Conservation (phyloP, 1,140 invertebrate species). For the Mycetomoellerius zeteki region DNA sequence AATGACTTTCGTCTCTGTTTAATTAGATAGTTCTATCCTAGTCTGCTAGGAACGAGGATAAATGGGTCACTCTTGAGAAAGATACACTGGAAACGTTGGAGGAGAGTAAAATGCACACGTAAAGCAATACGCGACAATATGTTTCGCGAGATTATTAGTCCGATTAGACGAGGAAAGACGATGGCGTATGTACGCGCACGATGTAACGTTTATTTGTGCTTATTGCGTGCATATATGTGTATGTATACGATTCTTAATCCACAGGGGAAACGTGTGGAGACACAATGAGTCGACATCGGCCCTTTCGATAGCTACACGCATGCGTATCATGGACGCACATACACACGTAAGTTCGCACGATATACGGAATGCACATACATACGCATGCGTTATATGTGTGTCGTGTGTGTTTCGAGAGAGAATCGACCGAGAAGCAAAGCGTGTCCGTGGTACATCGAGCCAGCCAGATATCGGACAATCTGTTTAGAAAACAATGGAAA, state of each 20-base stretch:
- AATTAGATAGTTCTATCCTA: background rate
- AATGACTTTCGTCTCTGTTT: background rate
- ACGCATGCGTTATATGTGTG: background rate
- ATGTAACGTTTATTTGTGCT: background rate
- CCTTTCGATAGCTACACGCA: slow-evolving; percentile 38
- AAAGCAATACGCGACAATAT: background rate
- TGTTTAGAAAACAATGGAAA: slow-evolving; percentile 63
- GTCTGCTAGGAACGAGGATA: background rate
- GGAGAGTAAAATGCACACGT: background rate
- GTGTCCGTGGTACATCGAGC: slow-evolving; percentile 49
- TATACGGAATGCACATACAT: background rate
- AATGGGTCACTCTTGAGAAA: slow-evolving; percentile 30
- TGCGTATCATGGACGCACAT: slow-evolving; percentile 22
- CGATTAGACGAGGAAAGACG: slow-evolving; percentile 31
- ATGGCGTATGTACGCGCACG: too few species aligned
- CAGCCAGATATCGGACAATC: slow-evolving; percentile 54
- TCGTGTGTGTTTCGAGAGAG: slow-evolving; percentile 22
- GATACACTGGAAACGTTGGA: background rate
- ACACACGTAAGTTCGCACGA: background rate
- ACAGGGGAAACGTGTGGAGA: slow-evolving; percentile 31
- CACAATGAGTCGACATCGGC: slow-evolving; percentile 55
- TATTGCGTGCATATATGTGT: background rate
- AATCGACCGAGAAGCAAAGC: slow-evolving; percentile 62
- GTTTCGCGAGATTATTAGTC: slow-evolving; percentile 23
- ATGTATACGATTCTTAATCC: background rate